A percentile compares a stretch with the other conserved stretches of the same genome.
These are phyloP conservation scores for Microctonus brassicae DNA, from an alignment of 2,888 invertebrate species.

Conservation along the genomic window DNA sequence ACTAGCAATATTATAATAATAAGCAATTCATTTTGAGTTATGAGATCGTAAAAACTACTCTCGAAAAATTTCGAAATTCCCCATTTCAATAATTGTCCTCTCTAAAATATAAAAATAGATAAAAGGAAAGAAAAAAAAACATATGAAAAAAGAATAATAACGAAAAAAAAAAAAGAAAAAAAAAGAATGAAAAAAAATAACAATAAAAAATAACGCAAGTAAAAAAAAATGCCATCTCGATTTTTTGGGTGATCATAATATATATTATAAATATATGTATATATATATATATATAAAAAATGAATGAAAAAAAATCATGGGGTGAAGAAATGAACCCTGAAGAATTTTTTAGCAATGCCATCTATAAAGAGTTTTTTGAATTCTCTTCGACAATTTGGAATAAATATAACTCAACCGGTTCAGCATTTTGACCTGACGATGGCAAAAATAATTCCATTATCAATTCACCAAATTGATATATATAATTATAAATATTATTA, in stretches of 20 bases:
- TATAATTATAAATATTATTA: too few species aligned
- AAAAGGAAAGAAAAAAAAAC: neutral
- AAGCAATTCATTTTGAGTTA: conserved; percentile 30
- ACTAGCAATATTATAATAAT: conserved; percentile 25
- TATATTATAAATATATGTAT: too few species aligned
- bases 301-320: neutral
- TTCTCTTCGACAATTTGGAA: neutral
- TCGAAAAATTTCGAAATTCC: conserved; percentile 18
- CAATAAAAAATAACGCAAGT: too few species aligned
- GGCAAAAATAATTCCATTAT: neutral
- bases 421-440: neutral
- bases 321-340: neutral
- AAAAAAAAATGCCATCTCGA: too few species aligned
- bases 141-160: too few species aligned
- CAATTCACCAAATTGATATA: too few species aligned
- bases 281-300: too few species aligned
- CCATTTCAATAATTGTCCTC: neutral
- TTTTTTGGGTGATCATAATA: too few species aligned
- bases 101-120: neutral
- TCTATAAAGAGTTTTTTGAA: neutral
- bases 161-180: too few species aligned
- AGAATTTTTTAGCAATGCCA: neutral
- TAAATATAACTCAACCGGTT: neutral
- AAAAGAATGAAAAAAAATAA: neutral
- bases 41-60: conserved; percentile 28